Percentiles rank a stretch among this genome's conserved stretches.
Conservation (phyloP, 2,888 invertebrate species). For the Rotaria socialis region DNA sequence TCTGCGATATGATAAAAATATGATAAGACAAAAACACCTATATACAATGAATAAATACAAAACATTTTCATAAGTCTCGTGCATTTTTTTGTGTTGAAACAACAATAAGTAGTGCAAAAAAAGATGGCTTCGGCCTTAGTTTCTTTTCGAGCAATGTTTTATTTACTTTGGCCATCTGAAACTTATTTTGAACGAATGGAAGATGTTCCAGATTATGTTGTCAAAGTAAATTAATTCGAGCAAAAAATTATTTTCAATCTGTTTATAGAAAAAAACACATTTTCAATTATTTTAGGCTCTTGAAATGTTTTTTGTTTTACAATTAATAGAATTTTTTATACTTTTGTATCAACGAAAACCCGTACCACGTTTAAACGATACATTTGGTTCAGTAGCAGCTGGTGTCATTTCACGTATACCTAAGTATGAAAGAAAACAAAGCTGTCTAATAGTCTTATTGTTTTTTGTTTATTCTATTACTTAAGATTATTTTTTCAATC, state of each 20-base stretch:
- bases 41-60: neutral
- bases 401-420: slow-evolving; percentile 49
- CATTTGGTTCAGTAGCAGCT: slow-evolving; percentile 49
- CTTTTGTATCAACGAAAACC: neutral
- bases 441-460: neutral
- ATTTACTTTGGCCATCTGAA: slow-evolving; percentile 51
- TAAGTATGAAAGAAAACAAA: slow-evolving; percentile 43
- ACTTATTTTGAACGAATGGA: slow-evolving; percentile 46
- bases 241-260: neutral
- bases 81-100: neutral
- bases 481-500: slow-evolving; percentile 42
- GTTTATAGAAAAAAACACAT: neutral
- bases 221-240: slow-evolving; percentile 37
- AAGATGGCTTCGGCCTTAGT: neutral
- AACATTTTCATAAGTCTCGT: neutral
- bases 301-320: slow-evolving; percentile 30
- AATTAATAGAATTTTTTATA: slow-evolving; percentile 20
- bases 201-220: slow-evolving; percentile 47
- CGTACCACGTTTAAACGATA: slow-evolving; percentile 48
- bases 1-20: no score
- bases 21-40: no score
- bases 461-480: neutral
- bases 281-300: neutral
- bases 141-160: slow-evolving; percentile 48
- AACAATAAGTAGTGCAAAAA: neutral